phyloP scores from a whole-genome alignment of 2,113 vertebrate species.

The Pogonocichla stellata region DNA sequence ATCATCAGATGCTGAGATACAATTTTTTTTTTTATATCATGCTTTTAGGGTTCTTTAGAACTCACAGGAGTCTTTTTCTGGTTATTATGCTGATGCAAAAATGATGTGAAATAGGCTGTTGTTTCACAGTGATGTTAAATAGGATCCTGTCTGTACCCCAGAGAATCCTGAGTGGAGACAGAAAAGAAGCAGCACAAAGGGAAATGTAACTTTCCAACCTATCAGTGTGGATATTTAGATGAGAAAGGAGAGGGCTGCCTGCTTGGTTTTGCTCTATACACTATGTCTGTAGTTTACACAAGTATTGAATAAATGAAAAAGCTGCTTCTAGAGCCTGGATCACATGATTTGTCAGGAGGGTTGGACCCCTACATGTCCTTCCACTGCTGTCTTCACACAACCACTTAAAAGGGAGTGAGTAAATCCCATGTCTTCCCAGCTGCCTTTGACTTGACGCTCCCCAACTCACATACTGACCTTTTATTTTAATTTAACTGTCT shows the following conservation, averaged over 20 bases:
- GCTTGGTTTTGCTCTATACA: background rate
- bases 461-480: background rate
- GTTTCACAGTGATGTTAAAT: background rate
- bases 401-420: background rate
- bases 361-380: background rate
- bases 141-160: background rate
- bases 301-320: background rate
- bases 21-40: background rate
- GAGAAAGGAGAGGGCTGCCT: background rate
- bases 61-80: background rate
- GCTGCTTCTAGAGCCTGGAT: background rate
- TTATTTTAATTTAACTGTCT: constrained; percentile 19
- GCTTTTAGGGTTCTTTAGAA: constrained; percentile 7
- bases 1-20: background rate
- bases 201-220: background rate
- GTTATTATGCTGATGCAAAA: background rate
- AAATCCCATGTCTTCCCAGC: background rate
- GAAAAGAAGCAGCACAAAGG: background rate
- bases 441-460: background rate
- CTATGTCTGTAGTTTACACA: background rate
- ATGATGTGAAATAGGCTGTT: background rate
- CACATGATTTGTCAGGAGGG: background rate
- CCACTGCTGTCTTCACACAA: background rate
- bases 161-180: background rate
- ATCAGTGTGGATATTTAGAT: background rate